phyloP scores from a whole-genome alignment of 2,797 vertebrate species.

The Naso thynnoides region DNA sequence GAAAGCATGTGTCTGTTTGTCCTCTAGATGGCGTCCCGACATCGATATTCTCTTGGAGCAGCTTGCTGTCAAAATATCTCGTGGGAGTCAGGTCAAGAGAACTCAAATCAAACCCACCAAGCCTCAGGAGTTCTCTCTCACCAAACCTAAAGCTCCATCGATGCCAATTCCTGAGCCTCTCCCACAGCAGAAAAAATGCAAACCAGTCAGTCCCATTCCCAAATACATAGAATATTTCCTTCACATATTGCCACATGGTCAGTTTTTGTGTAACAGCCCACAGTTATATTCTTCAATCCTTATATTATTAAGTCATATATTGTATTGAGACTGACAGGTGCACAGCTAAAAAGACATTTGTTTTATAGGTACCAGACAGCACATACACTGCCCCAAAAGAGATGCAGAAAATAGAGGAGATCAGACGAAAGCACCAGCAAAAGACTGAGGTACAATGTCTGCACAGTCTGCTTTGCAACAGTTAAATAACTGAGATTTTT shows the following conservation, averaged over 20 bases:
- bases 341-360: background rate
- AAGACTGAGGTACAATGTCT: slow-evolving; percentile 85
- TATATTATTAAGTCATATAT: slow-evolving; percentile 8
- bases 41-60: slow-evolving; percentile 84
- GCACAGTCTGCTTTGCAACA: no score
- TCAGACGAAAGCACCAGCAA: slow-evolving; percentile 84
- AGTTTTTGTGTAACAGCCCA: background rate
- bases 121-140: slow-evolving; percentile 89
- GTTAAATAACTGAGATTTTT: background rate
- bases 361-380: slow-evolving; percentile 87
- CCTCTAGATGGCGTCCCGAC: slow-evolving; percentile 89
- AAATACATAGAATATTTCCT: background rate
- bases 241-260: background rate
- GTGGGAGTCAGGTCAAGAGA: slow-evolving; percentile 64
- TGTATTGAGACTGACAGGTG: slow-evolving; percentile 27
- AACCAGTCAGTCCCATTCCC: slow-evolving; percentile 81
- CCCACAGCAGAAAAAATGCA: slow-evolving; percentile 80
- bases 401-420: slow-evolving; percentile 79
- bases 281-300: background rate
- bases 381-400: slow-evolving; percentile 88
- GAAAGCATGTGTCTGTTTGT: slow-evolving; percentile 12
- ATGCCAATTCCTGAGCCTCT: slow-evolving; percentile 82
- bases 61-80: slow-evolving; percentile 74
- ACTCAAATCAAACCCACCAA: slow-evolving; percentile 78
- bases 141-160: slow-evolving; percentile 83